Percentiles rank a stretch among this genome's conserved stretches.
These are phyloP conservation scores for Probosciger aterrimus DNA, from an alignment of 2,113 vertebrate species.

Conservation along the genomic window DNA sequence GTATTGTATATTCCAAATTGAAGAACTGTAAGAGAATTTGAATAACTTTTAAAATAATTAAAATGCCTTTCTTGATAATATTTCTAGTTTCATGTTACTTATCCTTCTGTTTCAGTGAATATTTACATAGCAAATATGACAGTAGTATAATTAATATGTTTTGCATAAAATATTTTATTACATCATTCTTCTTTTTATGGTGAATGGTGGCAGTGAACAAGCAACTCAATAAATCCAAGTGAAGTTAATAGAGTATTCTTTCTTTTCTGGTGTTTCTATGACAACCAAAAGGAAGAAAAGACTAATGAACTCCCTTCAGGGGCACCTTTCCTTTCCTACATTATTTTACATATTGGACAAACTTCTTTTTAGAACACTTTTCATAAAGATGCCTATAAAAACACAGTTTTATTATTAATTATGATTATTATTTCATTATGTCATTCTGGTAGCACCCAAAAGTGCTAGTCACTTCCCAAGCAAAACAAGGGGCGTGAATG, in stretches of 20 bases:
- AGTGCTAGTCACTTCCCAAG: background rate
- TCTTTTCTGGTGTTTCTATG: slow-evolving; percentile 9
- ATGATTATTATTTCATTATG: background rate
- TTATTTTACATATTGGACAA: background rate
- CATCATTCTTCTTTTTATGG: background rate
- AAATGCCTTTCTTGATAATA: background rate
- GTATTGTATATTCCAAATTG: background rate
- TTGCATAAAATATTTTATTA: background rate
- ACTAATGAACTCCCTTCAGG: background rate
- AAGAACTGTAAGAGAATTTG: background rate
- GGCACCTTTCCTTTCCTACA: background rate
- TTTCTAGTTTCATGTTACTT: background rate
- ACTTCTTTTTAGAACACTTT: background rate
- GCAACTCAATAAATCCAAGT: background rate
- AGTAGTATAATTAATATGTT: background rate
- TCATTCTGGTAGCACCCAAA: background rate
- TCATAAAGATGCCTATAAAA: background rate
- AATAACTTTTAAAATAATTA: background rate
- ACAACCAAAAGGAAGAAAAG: background rate
- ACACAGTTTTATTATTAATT: background rate
- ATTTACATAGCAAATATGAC: background rate
- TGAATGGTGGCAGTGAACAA: background rate
- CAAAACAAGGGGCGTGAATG: background rate
- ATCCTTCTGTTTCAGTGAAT: background rate
- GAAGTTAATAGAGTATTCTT: background rate